A percentile compares a stretch with the other conserved stretches of the same genome.
phyloP scores from a whole-genome alignment of 2,113 vertebrate genomes.

The Steatornis caripensis region DNA sequence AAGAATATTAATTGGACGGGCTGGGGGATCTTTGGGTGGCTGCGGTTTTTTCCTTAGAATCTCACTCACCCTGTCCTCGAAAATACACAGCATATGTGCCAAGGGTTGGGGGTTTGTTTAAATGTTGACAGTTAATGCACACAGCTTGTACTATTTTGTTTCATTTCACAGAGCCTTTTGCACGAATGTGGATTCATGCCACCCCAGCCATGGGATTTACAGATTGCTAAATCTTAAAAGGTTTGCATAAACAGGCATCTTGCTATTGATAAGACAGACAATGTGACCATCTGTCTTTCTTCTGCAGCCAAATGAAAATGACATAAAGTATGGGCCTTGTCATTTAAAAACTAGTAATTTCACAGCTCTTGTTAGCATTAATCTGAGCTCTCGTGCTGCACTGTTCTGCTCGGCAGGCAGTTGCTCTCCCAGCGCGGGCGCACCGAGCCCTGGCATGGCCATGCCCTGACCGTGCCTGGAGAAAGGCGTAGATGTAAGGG shows the following conservation, averaged over 20 bases:
- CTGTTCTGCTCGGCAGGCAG: not conserved
- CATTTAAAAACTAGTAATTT: not conserved
- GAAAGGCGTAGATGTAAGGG: not conserved
- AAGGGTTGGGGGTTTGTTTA: not conserved
- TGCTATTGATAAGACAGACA: slow-evolving; percentile 19
- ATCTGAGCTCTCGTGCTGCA: not conserved
- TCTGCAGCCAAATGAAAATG: slow-evolving; percentile 6
- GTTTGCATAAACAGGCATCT: not conserved
- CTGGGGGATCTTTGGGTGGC: not conserved
- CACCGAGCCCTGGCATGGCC: not conserved
- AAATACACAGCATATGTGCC: slow-evolving; percentile 1
- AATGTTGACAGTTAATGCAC: slow-evolving; percentile 11
- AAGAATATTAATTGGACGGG: slow-evolving; percentile 37
- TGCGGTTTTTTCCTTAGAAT: not conserved
- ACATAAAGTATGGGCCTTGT: not conserved
- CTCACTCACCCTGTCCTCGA: not conserved
- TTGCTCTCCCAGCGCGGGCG: not conserved
- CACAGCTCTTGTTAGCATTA: not conserved
- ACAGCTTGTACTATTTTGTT: slow-evolving; percentile 28
- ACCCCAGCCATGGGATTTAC: slow-evolving; percentile 12
- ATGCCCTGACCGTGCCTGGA: not conserved
- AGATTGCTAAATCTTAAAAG: not conserved
- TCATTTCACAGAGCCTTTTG: not conserved
- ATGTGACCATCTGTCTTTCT: slow-evolving; percentile 13
- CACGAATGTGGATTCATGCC: not conserved